Percentiles rank a stretch among this genome's conserved stretches.
These are phyloP conservation scores for Paramuricea clavata DNA, from an alignment of 92 coral and sea anemone genomes.

Conservation along the genomic window DNA sequence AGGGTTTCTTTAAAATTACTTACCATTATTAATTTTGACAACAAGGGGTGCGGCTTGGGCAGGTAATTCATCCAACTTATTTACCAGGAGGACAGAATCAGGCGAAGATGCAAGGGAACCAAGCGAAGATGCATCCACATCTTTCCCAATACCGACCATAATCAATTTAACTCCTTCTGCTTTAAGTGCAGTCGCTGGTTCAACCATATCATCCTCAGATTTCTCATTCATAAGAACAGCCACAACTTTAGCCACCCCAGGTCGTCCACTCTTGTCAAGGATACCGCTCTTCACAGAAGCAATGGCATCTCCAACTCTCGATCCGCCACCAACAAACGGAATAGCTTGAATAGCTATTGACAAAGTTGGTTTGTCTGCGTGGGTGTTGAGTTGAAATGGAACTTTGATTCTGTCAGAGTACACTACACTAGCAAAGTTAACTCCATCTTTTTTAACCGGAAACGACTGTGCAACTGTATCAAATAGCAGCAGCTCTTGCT, in stretches of 20 bases:
- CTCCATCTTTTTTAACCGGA: slow-evolving; percentile 47
- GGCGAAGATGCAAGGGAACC: slow-evolving; percentile 22
- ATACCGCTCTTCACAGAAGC: slow-evolving; percentile 31
- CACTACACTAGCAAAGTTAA: slow-evolving; percentile 8
- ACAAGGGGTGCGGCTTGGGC: slow-evolving; percentile 18
- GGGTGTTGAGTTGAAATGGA: slow-evolving; percentile 26
- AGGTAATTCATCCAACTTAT: background rate
- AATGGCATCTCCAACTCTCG: slow-evolving; percentile 29
- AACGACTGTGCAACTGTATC: slow-evolving; percentile 44
- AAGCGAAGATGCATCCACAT: background rate
- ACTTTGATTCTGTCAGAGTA: background rate
- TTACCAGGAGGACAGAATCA: slow-evolving; percentile 14
- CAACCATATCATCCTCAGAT: slow-evolving; percentile 20
- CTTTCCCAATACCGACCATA: slow-evolving; percentile 46
- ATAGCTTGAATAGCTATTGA: slow-evolving; percentile 35
- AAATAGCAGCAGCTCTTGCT: slow-evolving; percentile 17
- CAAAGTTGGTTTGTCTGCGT: background rate
- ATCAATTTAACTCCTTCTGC: slow-evolving; percentile 43
- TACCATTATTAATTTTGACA: slow-evolving; percentile 39
- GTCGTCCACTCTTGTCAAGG: slow-evolving; percentile 30
- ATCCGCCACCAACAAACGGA: background rate
- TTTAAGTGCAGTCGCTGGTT: slow-evolving; percentile 35
- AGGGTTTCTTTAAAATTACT: too few relatives aligned
- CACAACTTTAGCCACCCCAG: slow-evolving; percentile 30
- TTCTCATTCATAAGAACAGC: slow-evolving; percentile 17